phyloP scores from a whole-genome alignment of 2,888 invertebrate species.

The Lasioglossum lativentre region DNA sequence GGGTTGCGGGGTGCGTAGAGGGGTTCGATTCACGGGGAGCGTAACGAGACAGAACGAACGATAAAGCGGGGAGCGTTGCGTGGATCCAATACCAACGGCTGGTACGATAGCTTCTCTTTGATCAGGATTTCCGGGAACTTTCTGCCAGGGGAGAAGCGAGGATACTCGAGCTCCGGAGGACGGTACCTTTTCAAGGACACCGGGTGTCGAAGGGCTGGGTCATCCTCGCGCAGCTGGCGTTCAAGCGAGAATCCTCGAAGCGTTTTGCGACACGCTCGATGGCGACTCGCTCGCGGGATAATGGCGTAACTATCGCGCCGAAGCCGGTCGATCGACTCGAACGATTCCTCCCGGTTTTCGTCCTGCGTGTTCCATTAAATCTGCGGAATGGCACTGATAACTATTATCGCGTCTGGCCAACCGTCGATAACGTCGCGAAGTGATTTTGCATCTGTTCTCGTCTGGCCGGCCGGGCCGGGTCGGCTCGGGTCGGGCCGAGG shows the following conservation, averaged over 20 bases:
- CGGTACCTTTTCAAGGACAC: neutral
- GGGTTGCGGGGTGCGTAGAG: neutral
- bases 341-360: constrained; percentile 29
- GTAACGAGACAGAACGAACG: constrained; percentile 54
- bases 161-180: neutral
- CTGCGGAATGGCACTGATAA: constrained; percentile 46
- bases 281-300: constrained; percentile 25
- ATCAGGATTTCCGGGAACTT: constrained; percentile 10
- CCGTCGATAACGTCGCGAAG: constrained; percentile 67
- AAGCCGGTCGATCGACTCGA: constrained; percentile 13
- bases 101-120: constrained; percentile 30
- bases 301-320: neutral
- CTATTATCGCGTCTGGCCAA: constrained; percentile 61
- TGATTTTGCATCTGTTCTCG: constrained; percentile 48
- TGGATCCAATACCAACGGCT: constrained; percentile 39
- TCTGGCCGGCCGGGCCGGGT: neutral
- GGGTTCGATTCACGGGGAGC: constrained; percentile 10
- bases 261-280: no score
- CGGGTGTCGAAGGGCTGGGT: neutral
- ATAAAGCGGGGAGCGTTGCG: constrained; percentile 38
- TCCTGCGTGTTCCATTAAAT: constrained; percentile 45
- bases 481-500: no score
- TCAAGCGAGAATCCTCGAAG: neutral
- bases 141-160: neutral
- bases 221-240: neutral